Percentiles rank a stretch among this genome's conserved stretches.
Evolutionary conservation across 2,797 vertebrate genomes (phyloP).

Genomic region (Cossypha caffra): DNA sequence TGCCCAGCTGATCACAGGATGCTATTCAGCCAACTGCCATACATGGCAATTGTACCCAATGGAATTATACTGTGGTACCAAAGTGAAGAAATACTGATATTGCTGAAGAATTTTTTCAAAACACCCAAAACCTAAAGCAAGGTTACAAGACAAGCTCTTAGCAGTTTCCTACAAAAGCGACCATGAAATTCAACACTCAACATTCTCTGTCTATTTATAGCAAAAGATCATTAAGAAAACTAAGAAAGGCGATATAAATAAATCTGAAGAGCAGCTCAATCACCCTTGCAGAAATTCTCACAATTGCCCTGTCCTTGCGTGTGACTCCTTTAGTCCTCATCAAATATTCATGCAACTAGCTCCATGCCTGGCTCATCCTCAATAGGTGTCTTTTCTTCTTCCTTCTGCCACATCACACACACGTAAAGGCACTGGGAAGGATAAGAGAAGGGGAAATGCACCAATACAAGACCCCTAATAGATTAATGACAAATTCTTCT

Average conservation of each 20-base stretch:
- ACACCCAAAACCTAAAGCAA: neutral
- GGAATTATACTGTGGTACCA: neutral
- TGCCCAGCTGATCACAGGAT: neutral
- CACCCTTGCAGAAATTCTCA: neutral
- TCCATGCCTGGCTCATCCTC: neutral
- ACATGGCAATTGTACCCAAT: fast-evolving
- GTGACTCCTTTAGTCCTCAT: constrained; percentile 12
- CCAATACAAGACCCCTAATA: neutral
- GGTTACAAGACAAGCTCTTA: neutral
- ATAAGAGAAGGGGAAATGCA: neutral
- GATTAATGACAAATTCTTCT: neutral
- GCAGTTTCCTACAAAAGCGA: neutral
- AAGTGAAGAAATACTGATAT: neutral
- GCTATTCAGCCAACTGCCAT: neutral
- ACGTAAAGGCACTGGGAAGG: neutral
- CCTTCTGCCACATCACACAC: neutral
- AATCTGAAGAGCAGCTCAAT: neutral
- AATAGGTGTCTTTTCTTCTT: neutral
- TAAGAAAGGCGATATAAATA: neutral
- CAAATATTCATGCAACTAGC: neutral
- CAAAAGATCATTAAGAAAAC: neutral
- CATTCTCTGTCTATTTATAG: neutral
- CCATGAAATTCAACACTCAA: neutral
- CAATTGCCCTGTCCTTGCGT: neutral
- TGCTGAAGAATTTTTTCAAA: neutral